Base-by-base conservation (phyloP, 2,888 invertebrate genomes). In the Yponomeuta malinellus region DNA sequence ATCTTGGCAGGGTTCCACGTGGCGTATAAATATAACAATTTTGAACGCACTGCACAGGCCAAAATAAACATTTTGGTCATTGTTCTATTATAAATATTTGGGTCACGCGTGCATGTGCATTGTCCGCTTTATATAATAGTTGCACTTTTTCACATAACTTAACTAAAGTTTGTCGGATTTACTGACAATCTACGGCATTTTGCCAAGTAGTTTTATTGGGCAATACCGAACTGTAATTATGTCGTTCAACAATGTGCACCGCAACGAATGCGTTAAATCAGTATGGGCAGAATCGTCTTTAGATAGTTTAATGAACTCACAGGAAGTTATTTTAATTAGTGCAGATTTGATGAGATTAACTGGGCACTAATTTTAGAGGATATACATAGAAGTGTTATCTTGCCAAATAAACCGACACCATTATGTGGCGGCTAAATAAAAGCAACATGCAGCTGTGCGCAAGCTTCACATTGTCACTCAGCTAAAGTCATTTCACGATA, bases 1-100 rank as follows among this genome's bases (percentile, higher is more conserved):
- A 87, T 88, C 83, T 90, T 92, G 91, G 91, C 91, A 89, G 76
- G 76, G 81, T 79, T 90, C 91, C 91, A 90, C 81, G 73, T 80
- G 78, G 83, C 83, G 83, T 89, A 89, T 91, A 90, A 88, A 89
- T 91, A 88, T 83, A 88, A 84, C 78, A 85, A 88, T 87, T 86
- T 89, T 85, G 79, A 82, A 52, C 68, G 70, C 70, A 70, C 81
- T 85, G 81, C 87, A 84, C 85, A 79, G 85, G 84, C 83, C 83
- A 86, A 84, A 85, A 85, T 85, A 85, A 71, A 69, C 81, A 82
- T 82, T 86, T 85, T 88, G 85, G 83, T 85, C 82, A 89, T 82
- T 83, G 85, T 83, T 86, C 84, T 85, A 83, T 81, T 83, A 80
- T 80, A 75, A 80, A 76, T 79, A 84, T 84, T 77, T 80, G 77